Evolutionary conservation across 2,113 vertebrate genomes (phyloP), one percentile per base, ranked within the genome.

Genomic region (Poeciliopsis retropinna): DNA sequence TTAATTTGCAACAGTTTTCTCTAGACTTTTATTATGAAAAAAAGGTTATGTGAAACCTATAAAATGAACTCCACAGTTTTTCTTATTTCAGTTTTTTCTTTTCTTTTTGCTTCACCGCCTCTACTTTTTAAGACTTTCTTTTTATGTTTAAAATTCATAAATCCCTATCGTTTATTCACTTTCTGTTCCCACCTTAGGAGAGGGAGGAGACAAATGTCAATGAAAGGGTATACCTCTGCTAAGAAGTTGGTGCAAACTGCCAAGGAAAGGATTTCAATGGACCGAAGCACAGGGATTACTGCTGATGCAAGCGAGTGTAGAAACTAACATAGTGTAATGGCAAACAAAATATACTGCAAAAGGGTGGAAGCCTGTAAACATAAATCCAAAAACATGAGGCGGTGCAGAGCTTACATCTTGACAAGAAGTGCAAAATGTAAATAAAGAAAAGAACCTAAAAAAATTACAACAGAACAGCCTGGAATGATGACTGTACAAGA

Each of bases 81-180:
- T 60, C 75, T 31, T 80, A 29, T 51, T 70, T 74, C 64, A 62
- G 29, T 70, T 71, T 82, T 73, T 68, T 82, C 62, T 60, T 34
- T 22, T 39, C 29, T 41, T 22, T 60, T 32, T 67, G 64, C 66
- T 60, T 71, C 31, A 63, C 39, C 39, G 67, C 67, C 60, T 71
- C 61, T 22, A 25, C 71, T 66, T 37, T 64, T 28, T 27, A 25
- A 11, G 1, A 44, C 74, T 51, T 28, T 51, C 51, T 65, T n/a
- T n/a, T 27, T 79, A 41, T 67, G 27, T 70, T 1, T 1, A 25
- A 44, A 47, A 64, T 61, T 65, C 25, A 81, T 5, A 62, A 62
- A 29, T 62, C 27, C 12, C 19, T 34, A 25, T 64, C 30, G 22
- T 32, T 32, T 32, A 64, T 64, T 3, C 29, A 64, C 5, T 30